Conservation (phyloP, 2,797 vertebrate genomes). For the Sebastes jordani region DNA sequence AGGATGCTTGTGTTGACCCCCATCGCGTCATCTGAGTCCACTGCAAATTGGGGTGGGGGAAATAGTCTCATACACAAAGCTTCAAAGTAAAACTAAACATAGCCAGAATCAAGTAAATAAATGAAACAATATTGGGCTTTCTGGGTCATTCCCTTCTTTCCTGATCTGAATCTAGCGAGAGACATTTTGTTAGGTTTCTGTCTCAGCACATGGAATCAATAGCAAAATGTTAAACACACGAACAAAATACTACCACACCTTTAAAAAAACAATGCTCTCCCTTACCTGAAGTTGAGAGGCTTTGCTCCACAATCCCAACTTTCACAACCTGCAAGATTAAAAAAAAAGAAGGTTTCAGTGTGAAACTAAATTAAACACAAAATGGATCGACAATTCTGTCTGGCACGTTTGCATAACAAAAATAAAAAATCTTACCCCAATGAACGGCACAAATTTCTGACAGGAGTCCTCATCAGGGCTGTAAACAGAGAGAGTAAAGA, state of each 20-base stretch:
- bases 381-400: background rate
- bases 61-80: background rate
- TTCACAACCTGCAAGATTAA: slow-evolving; percentile 81
- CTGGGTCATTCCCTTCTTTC: background rate
- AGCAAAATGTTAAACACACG: background rate
- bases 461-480: slow-evolving; percentile 93
- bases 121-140: background rate
- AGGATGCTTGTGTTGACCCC: slow-evolving; percentile 82
- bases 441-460: slow-evolving; percentile 94
- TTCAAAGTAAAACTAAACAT: background rate
- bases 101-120: background rate
- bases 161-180: background rate
- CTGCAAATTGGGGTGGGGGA: slow-evolving; percentile 58
- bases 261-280: background rate
- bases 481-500: slow-evolving; percentile 47
- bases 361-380: background rate
- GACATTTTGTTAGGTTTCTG: background rate
- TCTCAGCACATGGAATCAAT: background rate
- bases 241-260: background rate
- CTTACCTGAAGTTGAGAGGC: slow-evolving; percentile 84
- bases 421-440: slow-evolving; percentile 83
- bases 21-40: slow-evolving; percentile 91
- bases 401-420: background rate
- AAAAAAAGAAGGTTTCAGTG: background rate
- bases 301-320: slow-evolving; percentile 88